Percentiles rank a stretch among this genome's conserved stretches.
phyloP scores from a whole-genome alignment of 2,888 invertebrate genomes.

The Clostera curtula region DNA sequence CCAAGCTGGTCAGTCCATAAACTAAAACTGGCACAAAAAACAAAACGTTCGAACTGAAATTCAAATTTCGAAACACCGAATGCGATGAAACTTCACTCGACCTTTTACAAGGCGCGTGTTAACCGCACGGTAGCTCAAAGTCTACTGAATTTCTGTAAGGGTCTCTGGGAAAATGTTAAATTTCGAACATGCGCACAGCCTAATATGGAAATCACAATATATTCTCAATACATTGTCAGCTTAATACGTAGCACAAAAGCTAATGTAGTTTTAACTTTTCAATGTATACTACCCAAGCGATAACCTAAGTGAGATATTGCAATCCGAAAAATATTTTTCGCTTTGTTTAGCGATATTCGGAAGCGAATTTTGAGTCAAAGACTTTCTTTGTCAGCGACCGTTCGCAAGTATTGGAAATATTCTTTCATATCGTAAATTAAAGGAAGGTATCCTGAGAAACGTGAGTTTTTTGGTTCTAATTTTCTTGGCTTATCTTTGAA shows the following conservation, averaged over 20 bases:
- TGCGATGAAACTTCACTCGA: slow-evolving; percentile 35
- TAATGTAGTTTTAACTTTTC: too few relatives aligned
- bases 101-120: slow-evolving; percentile 26
- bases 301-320: slow-evolving; percentile 11
- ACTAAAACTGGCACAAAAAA: slow-evolving; percentile 33
- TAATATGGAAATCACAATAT: slow-evolving; percentile 11
- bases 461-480: too few relatives aligned
- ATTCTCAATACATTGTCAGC: slow-evolving; percentile 23
- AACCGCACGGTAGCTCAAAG: slow-evolving; percentile 27
- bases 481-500: too few relatives aligned
- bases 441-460: background rate
- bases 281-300: slow-evolving; percentile 15
- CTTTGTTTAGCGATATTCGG: slow-evolving; percentile 37
- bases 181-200: slow-evolving; percentile 47
- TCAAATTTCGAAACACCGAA: slow-evolving; percentile 32
- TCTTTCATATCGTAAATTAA: slow-evolving; percentile 10
- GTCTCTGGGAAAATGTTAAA: slow-evolving; percentile 36
- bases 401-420: slow-evolving; percentile 19
- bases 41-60: slow-evolving; percentile 28
- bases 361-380: slow-evolving; percentile 32
- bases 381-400: slow-evolving; percentile 32
- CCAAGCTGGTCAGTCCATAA: slow-evolving; percentile 26
- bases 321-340: slow-evolving; percentile 34
- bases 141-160: slow-evolving; percentile 45
- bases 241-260: slow-evolving; percentile 2